These are phyloP conservation scores for Bombus cullumanus DNA, from an alignment of 1,140 invertebrate genomes.

Conservation along the genomic window DNA sequence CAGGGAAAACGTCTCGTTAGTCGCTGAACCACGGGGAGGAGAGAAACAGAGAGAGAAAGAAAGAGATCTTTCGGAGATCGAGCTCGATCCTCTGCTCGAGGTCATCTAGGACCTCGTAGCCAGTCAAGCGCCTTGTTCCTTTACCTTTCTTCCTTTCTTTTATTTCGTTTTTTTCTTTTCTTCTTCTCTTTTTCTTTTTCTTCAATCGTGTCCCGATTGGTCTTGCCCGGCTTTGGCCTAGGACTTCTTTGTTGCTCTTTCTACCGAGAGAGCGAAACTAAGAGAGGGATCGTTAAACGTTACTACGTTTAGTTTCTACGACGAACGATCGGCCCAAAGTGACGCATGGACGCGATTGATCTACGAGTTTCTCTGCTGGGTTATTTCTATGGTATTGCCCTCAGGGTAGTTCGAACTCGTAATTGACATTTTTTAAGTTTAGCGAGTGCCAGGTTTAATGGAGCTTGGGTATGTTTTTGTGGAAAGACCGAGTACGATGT, in stretches of 20 bases:
- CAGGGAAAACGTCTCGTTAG: slow-evolving; percentile 72
- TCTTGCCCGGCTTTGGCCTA: slow-evolving; percentile 24
- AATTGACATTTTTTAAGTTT: neutral
- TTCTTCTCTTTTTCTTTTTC: neutral
- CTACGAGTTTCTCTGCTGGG: neutral
- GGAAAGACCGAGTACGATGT: no score
- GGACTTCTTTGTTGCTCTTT: slow-evolving; percentile 5
- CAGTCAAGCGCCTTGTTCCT: neutral
- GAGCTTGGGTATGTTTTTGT: neutral
- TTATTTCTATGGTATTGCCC: neutral
- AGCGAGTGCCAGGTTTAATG: accelerated
- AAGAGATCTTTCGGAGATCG: slow-evolving; percentile 67
- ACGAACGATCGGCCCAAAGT: neutral
- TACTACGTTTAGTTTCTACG: neutral
- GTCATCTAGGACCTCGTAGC: slow-evolving; percentile 47
- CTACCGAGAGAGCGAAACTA: neutral
- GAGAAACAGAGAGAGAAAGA: slow-evolving; percentile 12
- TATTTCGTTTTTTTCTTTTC: neutral
- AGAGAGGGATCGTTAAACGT: slow-evolving; percentile 19
- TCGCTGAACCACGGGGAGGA: slow-evolving; percentile 38
- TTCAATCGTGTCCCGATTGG: slow-evolving; percentile 25
- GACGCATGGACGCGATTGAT: slow-evolving; percentile 5
- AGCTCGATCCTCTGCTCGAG: slow-evolving; percentile 56
- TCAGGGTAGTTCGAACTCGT: no score
- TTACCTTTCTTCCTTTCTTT: neutral